These are phyloP conservation scores for Lumbricus terrestris DNA, from an alignment of 2,888 invertebrate genomes.

Conservation along the genomic window DNA sequence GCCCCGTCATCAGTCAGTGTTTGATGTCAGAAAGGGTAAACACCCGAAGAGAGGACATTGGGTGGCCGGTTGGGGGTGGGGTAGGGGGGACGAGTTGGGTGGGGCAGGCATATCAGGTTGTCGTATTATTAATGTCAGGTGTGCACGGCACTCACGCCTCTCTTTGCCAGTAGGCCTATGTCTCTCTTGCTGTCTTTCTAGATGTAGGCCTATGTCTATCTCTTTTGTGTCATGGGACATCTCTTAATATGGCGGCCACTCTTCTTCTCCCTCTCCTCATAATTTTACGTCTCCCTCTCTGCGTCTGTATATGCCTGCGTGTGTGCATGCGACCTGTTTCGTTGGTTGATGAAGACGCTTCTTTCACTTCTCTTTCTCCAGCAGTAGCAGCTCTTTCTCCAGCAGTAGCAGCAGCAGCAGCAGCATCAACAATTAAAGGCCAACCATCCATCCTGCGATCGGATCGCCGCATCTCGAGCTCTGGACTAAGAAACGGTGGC, in stretches of 20 bases:
- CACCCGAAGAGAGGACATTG: neutral
- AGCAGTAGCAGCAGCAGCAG: neutral
- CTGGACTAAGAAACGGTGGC: neutral
- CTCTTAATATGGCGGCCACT: neutral
- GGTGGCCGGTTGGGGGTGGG: too few relatives aligned
- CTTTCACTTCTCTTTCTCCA: neutral
- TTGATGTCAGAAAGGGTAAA: constrained; percentile 3
- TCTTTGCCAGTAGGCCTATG: neutral
- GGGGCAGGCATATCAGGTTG: neutral
- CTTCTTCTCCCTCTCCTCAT: neutral
- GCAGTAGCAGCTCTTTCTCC: neutral
- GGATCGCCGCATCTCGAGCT: neutral
- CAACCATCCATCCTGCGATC: neutral
- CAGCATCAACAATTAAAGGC: neutral
- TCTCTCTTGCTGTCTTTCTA: neutral
- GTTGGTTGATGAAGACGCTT: neutral
- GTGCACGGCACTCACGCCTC: neutral
- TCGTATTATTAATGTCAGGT: neutral
- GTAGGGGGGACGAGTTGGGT: too few relatives aligned
- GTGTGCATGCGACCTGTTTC: neutral
- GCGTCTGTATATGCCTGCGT: neutral
- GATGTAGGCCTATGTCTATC: neutral
- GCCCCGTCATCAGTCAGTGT: neutral
- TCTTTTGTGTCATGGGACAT: neutral
- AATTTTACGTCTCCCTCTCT: too few relatives aligned